Base-by-base conservation (phyloP, 2,113 vertebrate species). In the Myxocyprinus asiaticus region DNA sequence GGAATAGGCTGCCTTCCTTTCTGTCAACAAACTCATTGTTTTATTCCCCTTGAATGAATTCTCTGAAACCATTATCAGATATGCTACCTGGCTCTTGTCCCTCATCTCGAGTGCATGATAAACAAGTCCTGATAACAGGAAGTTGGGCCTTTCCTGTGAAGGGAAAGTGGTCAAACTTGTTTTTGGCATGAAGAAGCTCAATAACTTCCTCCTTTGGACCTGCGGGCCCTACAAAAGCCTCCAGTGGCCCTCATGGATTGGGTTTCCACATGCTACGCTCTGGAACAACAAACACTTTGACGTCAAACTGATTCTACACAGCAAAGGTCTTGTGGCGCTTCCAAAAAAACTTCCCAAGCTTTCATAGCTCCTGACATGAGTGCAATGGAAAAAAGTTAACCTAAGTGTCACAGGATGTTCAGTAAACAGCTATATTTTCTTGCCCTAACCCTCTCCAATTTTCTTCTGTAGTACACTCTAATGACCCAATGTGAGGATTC, bases 331-430 rank as follows among this genome's bases (percentile, higher is more conserved):
- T 78, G 85, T 82, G 78, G 81, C 66, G 4, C 45, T 73, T 12
- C 77, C 77, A 86, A 90, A 88, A 89, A 64, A 76, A 50, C 50
- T 48, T 47, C 9, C 12, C 43, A 88, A 88, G 87, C 73, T 15
- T 11, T 86, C 81, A 65, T 82, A 78, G 83, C 84, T 80, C 83
- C 66, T 33, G 67, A 72, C 69, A 61, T 65, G 69, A 85, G 84
- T 85, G 65, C 76, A 62, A 84, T 88, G 91, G 89, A 44, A 91
- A 91, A 88, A 81, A 55, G 6, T 78, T 61, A 0, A 56, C 76
- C 83, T 55, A 12, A 10, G 79, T 87, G 86, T 82, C 82, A 14
- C 6, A 11, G 62, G 0, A 61, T 89, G 83, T 90, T 90, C 85
- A 50, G 51, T 64, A 80, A 71, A 56, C 14, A 12, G 11, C 10